A percentile compares a stretch with the other conserved stretches of the same genome.
Conservation (phyloP, 1,140 invertebrate genomes). For the Coptotermes formosanus region DNA sequence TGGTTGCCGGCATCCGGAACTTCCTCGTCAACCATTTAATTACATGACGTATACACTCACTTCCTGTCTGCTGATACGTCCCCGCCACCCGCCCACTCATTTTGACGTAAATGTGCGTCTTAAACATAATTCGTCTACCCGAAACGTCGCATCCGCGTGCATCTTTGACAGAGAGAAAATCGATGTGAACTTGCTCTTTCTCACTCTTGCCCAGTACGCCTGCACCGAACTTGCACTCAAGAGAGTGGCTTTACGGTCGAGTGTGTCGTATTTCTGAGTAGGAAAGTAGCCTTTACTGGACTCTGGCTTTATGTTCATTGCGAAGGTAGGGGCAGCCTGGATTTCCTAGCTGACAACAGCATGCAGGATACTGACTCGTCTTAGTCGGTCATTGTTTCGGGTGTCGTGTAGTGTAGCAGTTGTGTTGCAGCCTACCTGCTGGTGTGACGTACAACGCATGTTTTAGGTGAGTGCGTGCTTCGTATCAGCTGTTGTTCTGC, state of each 20-base stretch:
- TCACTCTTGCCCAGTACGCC: slow-evolving; percentile 1
- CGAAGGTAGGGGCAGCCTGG: not conserved
- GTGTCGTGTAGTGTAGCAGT: not conserved
- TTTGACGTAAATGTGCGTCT: not conserved
- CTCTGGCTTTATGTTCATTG: not conserved
- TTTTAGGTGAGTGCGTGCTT: not conserved
- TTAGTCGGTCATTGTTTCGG: not conserved
- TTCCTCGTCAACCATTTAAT: too few species aligned
- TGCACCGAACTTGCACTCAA: slow-evolving; percentile 22
- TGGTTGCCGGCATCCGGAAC: too few species aligned
- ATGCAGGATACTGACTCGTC: not conserved
- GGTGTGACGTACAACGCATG: not conserved
- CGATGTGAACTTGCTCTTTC: not conserved
- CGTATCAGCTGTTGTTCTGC: not conserved
- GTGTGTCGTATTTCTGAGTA: not conserved
- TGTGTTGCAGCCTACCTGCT: not conserved
- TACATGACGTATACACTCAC: too few species aligned
- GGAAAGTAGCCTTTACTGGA: not conserved
- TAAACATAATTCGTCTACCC: not conserved
- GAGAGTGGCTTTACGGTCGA: not conserved
- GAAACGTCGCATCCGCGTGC: not conserved
- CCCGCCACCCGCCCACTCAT: too few species aligned
- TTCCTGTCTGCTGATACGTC: too few species aligned
- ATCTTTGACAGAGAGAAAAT: not conserved
- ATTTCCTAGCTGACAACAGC: not conserved